Evolutionary conservation across 1,140 invertebrate species (phyloP).

Genomic region (Philotrypesis tridentata): DNA sequence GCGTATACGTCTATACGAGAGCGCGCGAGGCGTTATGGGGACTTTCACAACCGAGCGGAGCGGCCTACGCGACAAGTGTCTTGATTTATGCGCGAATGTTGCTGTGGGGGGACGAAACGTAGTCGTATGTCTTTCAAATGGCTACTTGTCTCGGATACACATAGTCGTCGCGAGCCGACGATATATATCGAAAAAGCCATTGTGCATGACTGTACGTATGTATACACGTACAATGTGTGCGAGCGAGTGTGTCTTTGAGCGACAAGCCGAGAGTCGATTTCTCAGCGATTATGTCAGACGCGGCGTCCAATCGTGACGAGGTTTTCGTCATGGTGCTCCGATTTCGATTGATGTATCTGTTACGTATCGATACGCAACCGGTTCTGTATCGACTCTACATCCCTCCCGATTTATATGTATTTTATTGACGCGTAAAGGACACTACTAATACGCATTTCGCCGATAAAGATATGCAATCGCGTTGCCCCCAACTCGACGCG

Average conservation of each 20-base stretch:
- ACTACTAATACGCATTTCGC: not conserved
- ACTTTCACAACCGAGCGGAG: conserved; percentile 18
- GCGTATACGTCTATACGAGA: no score
- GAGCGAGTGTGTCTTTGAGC: not conserved
- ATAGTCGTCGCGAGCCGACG: no score
- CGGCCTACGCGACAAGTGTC: conserved; percentile 36
- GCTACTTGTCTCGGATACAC: not conserved
- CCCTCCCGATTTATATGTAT: no score
- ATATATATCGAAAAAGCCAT: conserved; percentile 6
- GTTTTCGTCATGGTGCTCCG: not conserved
- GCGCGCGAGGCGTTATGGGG: not conserved
- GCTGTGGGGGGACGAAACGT: not conserved
- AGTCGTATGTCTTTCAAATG: not conserved
- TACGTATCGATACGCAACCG: not conserved
- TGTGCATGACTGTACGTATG: no score
- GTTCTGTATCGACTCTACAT: not conserved
- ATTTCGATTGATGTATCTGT: not conserved
- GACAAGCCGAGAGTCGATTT: conserved; percentile 13
- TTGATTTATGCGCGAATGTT: conserved; percentile 27
- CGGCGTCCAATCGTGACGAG: not conserved
- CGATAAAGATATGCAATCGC: not conserved
- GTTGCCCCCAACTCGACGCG: not conserved
- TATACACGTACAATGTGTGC: no score
- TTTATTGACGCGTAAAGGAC: not conserved
- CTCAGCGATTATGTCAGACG: conserved; percentile 26